Percentiles rank a stretch among this genome's conserved stretches.
These are phyloP conservation scores for Mesoligia furuncula DNA, from an alignment of 2,888 invertebrate species.

Conservation along the genomic window DNA sequence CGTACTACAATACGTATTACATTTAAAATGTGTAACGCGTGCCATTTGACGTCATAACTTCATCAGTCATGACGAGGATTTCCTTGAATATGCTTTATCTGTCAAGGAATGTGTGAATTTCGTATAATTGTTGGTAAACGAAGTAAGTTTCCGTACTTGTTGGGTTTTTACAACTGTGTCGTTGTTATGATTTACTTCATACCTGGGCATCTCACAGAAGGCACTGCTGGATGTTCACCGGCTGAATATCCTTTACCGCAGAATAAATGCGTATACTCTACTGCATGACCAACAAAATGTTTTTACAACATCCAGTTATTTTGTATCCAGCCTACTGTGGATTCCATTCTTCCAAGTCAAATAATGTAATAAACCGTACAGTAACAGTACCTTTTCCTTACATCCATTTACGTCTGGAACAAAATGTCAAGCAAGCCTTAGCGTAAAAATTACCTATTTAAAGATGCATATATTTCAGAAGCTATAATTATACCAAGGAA, in stretches of 20 bases:
- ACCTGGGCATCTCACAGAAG: background rate
- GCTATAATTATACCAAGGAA: conserved; percentile 33
- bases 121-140: conserved; percentile 8
- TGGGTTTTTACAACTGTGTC: background rate
- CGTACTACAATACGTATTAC: conserved; percentile 23
- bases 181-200: background rate
- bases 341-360: too few relatives aligned
- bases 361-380: too few relatives aligned
- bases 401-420: background rate
- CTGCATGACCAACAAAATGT: too few relatives aligned
- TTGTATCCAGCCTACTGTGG: too few relatives aligned
- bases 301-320: too few relatives aligned
- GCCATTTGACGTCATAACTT: conserved; percentile 46
- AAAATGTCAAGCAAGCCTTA: background rate
- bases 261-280: too few relatives aligned
- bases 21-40: conserved; percentile 36
- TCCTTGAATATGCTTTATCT: conserved; percentile 44
- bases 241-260: too few relatives aligned
- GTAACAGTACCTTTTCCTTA: background rate
- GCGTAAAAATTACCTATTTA: background rate
- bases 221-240: too few relatives aligned
- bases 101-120: conserved; percentile 14
- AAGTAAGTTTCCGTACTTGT: background rate
- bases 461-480: background rate
- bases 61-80: conserved; percentile 35